A percentile compares a stretch with the other conserved stretches of the same genome.
Conservation (phyloP, 2,113 vertebrate species). For the Macroglossus sobrinus region DNA sequence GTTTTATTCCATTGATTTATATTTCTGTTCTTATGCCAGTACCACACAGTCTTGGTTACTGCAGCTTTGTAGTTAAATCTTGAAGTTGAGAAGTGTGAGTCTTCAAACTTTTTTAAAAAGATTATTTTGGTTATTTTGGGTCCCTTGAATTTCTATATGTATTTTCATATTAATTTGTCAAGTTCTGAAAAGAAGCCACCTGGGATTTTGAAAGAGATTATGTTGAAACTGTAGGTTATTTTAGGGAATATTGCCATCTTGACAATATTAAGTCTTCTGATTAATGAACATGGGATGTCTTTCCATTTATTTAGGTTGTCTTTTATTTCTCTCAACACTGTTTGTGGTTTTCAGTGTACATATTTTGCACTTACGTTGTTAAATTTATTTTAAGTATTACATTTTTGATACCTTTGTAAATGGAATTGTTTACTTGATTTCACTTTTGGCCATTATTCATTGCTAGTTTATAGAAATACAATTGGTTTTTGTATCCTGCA, state of each 20-base stretch:
- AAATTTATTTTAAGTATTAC: not conserved
- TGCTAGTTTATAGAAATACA: not conserved
- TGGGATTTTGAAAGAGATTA: not conserved
- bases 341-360: not conserved
- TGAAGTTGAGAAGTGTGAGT: not conserved
- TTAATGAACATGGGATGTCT: not conserved
- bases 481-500: not conserved
- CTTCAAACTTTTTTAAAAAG: not conserved
- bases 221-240: not conserved
- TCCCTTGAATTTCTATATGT: not conserved
- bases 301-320: not conserved
- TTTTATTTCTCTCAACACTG: not conserved
- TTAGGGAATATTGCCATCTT: not conserved
- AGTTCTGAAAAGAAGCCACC: not conserved
- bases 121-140: not conserved
- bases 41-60: not conserved
- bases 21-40: not conserved
- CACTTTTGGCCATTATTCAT: not conserved
- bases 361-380: not conserved
- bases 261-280: not conserved
- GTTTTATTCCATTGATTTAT: not conserved
- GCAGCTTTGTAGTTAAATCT: not conserved
- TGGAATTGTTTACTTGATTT: not conserved
- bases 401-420: constrained; percentile 6
- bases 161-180: not conserved